These are phyloP conservation scores for Melanerpes aurifrons DNA, from an alignment of 2,113 vertebrate species.

Conservation along the genomic window DNA sequence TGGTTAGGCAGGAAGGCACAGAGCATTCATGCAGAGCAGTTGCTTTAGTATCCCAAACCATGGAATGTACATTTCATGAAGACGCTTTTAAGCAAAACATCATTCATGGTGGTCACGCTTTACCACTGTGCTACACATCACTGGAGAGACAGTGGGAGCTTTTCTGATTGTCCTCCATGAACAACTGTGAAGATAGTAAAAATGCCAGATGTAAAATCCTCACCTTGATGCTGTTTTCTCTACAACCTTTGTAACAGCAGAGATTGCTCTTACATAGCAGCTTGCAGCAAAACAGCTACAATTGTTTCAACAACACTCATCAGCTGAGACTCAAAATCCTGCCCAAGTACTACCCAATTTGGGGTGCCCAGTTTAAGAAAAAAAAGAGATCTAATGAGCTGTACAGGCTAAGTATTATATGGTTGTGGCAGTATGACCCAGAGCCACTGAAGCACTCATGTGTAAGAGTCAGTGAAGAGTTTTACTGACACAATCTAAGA, in stretches of 20 bases:
- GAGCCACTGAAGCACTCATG: neutral
- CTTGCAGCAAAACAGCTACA: neutral
- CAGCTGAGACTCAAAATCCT: neutral
- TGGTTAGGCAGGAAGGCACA: neutral
- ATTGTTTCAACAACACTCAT: neutral
- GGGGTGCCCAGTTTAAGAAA: neutral
- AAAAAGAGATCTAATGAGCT: neutral
- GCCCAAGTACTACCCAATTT: neutral
- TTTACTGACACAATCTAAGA: neutral
- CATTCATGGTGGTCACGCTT: neutral
- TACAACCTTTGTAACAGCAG: neutral
- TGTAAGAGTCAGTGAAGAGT: neutral
- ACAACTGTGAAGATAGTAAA: neutral
- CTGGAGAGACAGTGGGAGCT: neutral
- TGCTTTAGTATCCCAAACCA: neutral
- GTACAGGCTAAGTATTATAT: neutral
- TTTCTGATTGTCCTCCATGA: neutral
- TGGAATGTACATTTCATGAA: neutral
- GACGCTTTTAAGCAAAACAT: neutral
- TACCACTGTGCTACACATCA: neutral
- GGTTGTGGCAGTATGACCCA: neutral
- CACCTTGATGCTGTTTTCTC: neutral
- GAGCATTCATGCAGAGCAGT: neutral
- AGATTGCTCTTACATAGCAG: too few species aligned
- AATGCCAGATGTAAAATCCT: neutral